Conservation (phyloP, 2,113 vertebrate species). For the Toxotes jaculatrix region DNA sequence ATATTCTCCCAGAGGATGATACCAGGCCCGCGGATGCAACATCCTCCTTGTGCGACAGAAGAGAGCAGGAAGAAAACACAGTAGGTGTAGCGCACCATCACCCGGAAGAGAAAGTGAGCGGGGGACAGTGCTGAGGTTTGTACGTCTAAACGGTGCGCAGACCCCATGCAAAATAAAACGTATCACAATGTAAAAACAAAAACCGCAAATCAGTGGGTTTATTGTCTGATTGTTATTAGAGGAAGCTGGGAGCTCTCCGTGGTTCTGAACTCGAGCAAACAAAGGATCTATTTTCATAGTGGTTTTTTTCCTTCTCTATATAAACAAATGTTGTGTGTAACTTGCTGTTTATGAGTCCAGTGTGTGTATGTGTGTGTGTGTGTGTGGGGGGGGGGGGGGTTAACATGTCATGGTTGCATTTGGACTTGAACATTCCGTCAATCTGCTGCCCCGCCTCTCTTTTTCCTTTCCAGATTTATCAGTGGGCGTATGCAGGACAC, state of each 20-base stretch:
- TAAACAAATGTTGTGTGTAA: neutral
- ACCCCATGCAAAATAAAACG: neutral
- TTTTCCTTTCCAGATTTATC: neutral
- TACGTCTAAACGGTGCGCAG: neutral
- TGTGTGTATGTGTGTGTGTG: neutral
- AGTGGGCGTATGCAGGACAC: neutral
- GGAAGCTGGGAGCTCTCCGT: constrained; percentile 31
- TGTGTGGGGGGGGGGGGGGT: neutral
- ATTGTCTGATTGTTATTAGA: neutral
- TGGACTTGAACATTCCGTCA: neutral
- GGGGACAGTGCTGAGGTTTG: constrained; percentile 5
- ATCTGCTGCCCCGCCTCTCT: constrained; percentile 35
- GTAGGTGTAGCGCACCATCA: constrained; percentile 11
- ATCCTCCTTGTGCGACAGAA: constrained; percentile 9
- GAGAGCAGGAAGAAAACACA: neutral
- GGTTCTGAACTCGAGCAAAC: constrained; percentile 46
- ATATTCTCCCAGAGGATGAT: neutral
- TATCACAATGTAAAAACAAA: neutral
- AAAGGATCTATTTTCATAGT: neutral
- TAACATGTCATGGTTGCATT: neutral
- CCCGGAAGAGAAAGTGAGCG: constrained; percentile 63
- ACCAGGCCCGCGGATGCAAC: neutral
- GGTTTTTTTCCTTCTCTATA: too few relatives aligned
- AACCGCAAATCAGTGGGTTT: neutral
- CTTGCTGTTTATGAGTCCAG: neutral